Base-by-base conservation (phyloP, 2,888 invertebrate genomes). In the Tromatobia lineatoria region DNA sequence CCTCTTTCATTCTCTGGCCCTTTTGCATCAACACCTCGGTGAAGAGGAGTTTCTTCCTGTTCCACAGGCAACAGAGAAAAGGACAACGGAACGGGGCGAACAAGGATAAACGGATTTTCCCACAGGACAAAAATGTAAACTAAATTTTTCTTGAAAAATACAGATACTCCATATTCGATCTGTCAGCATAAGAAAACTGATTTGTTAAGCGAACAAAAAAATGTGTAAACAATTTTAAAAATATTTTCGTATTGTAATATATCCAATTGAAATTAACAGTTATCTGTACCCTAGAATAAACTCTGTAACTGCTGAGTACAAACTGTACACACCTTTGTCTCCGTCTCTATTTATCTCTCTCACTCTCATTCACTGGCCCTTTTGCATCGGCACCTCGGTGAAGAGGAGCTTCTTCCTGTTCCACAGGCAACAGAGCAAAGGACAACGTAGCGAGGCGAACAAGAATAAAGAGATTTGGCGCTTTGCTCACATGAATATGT, bases 401-500 rank as follows among this genome's bases (percentile, higher is more conserved):
- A 38, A 18, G n/a, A 25, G 29, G n/a, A 47, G 67, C 67, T 23
- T 18, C 38, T 67, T 67, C 45, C 42, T 67, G 47, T 67, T 47
- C n/a, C 67, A 47, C 67, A 47, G 29, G n/a, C 45, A 47, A 67
- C 45, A 50, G 47, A 80, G 59, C 54, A 20, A 67, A 47, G 34
- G 59, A 57, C 29, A 45, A 77, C 61, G 25, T 67, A 47, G 54
- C 25, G 47, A 80, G 67, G 77, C 67, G 76, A 83, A 76, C 73
- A 77, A 74, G 77, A 73, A 83, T 83, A 77, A 83, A 77, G 83
- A 80, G 64, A 80, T 66, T 76, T 54, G 29, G 71, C 57, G 73
- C 50, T 66, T 54, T 74, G 66, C 38, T 42, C 50, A 45, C 57
- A 20, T 61, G 71, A 20, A 81, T 82, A 29, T 29, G 29, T 29